Percentiles rank a stretch among this genome's conserved stretches.
Conservation (phyloP, 2,888 invertebrate species). For the Trissolcus japonicus region DNA sequence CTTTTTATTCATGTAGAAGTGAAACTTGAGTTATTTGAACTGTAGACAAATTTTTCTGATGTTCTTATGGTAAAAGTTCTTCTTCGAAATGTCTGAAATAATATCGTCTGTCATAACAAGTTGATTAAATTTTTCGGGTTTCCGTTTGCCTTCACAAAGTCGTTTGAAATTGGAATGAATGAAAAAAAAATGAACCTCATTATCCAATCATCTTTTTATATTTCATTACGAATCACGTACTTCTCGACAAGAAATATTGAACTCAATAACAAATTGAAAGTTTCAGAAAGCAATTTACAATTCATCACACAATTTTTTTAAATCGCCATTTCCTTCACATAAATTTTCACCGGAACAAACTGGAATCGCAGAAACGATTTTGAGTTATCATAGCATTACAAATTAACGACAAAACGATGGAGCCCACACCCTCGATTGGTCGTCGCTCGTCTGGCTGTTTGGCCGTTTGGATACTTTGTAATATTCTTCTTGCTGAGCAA, state of each 20-base stretch:
- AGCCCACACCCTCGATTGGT: slow-evolving; percentile 8
- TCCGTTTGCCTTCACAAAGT: background rate
- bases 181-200: too few species aligned
- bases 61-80: background rate
- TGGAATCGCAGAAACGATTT: background rate
- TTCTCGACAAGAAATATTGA: too few species aligned
- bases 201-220: too few species aligned
- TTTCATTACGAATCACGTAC: too few species aligned
- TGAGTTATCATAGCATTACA: background rate
- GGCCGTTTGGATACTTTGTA: slow-evolving; percentile 9
- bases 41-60: background rate
- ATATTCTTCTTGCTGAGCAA: slow-evolving; percentile 25
- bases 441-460: slow-evolving; percentile 8
- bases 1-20: background rate
- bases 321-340: too few species aligned
- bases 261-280: too few species aligned
- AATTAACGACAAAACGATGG: slow-evolving; percentile 1
- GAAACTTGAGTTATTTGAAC: slow-evolving; percentile 2
- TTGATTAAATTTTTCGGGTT: background rate
- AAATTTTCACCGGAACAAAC: background rate
- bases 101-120: background rate
- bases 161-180: background rate
- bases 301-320: too few species aligned
- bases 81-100: background rate
- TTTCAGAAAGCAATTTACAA: too few species aligned